Base-by-base conservation (phyloP, 1,140 invertebrate genomes). In the Drosophila kohkoa region DNA sequence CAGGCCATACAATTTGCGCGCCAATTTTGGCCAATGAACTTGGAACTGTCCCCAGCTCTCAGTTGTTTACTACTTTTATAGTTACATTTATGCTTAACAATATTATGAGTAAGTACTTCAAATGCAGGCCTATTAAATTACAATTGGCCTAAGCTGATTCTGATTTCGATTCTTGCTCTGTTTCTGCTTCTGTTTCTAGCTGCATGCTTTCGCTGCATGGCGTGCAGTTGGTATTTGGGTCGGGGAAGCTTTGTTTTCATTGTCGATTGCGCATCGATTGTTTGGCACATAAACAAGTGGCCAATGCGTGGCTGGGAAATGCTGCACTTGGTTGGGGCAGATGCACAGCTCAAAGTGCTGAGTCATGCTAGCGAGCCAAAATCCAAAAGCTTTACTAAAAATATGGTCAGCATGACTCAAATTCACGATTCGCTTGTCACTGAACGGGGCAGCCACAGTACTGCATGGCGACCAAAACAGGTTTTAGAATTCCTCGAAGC, bases 21-120 rank as follows among this genome's bases (percentile, higher is more conserved):
- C 83, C 83, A 87, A 87, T 77, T 79, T 65, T 87, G 83, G 83
- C 55, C 83, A 87, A 83, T 87, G 83, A 82, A 82, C 83, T 66
- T 46, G 57, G 13, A 6, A 49, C 6, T 3, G n/a, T 3, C 51
- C 57, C 8, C 38, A 55, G 72, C 54, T 52, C 52, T 25, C 20
- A 32, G 62, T 49, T 45, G 57, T 69, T 54, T 38, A 66, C 49
- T 58, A 62, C 7, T 35, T 35, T 16, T 38, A 30, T 5, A 32
- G 16, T 20, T 20, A 25, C 13, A 30, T 16, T n/a, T 58, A 25
- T 25, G 55, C 35, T 38, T 13, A 54, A 13, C 4, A 30, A 54
- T 32, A 32, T n/a, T 54, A 32, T 57, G 54, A 57, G 35, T 57
- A 57, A 57, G 15, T 57, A 11, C 30, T 20, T 10, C 15, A 41